Base-by-base conservation (phyloP, 2,113 vertebrate genomes). In the Hydrolagus affinis region DNA sequence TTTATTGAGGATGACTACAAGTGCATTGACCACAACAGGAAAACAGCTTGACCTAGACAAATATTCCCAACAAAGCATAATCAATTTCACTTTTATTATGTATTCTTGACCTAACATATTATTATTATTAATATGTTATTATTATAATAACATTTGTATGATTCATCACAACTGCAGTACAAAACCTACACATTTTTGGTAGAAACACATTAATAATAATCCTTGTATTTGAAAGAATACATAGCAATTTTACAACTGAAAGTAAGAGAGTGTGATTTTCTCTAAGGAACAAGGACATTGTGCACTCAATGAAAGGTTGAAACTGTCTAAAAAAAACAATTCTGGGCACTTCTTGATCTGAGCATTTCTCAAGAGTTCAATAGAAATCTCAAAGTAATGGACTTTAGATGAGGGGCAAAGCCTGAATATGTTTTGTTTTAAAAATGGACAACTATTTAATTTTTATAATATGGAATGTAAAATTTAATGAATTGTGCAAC, bases 241-340 rank as follows among this genome's bases (percentile, higher is more conserved):
- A 12, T 28, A 11, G 73, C 17, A 75, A 75, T 75, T 75, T 75
- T 75, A 44, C 10, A 56, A 44, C 15, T 9, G 89, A 44, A 89
- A 85, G 78, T 83, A 89, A 88, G 88, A 89, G 88, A 88, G 87
- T 88, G 85, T 86, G 90, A 89, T 88, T 88, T 87, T 88, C 72
- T 89, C 89, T 72, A 32, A 90, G 89, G 88, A 87, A 88, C 73
- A 87, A 86, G 85, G 30, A 83, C 78, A 90, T 86, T 87, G 87
- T 90, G 87, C 87, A 56, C 88, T 90, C 88, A 87, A 88, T 90
- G 87, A 75, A 75, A 75, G 9, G 73, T 75, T 19, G 56, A 89
- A 91, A 89, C 88, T 88, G 90, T 89, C 86, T 87, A 86, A 91
- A 90, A 69, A 86, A 88, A 90, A n/a, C n/a, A 89, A 88, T 90